Evolutionary conservation across 1,140 invertebrate genomes (phyloP).

Genomic region (Bombus consobrinus): DNA sequence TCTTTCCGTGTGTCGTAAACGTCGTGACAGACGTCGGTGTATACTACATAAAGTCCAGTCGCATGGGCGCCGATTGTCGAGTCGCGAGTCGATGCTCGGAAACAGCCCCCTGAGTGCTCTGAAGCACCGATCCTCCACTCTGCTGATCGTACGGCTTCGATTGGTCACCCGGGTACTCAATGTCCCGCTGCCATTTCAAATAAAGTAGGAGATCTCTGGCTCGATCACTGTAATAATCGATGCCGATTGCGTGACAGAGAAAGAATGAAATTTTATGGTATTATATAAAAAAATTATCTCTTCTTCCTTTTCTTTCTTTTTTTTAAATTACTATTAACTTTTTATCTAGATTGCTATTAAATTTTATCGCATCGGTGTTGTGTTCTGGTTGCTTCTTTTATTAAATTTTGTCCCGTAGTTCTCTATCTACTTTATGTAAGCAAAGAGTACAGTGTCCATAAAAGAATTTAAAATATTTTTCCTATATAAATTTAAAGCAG

Average conservation of each 20-base stretch:
- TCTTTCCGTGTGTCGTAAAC: background rate
- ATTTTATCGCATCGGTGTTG: no score
- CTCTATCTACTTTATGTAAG: background rate
- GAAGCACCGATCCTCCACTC: background rate
- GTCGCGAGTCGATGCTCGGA: constrained; percentile 12
- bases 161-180: background rate
- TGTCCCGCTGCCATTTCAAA: background rate
- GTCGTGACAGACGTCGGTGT: background rate
- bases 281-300: background rate
- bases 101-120: constrained; percentile 1
- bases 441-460: background rate
- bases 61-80: background rate
- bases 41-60: background rate
- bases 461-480: background rate
- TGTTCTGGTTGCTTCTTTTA: no score
- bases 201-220: background rate
- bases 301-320: background rate
- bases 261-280: background rate
- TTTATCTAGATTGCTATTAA: background rate
- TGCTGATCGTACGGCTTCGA: background rate
- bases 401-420: background rate
- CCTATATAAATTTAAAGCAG: background rate
- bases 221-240: background rate
- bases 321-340: background rate
- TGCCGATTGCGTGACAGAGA: background rate